Percentiles rank a stretch among this genome's conserved stretches.
Conservation (phyloP, 2,113 vertebrate species). For the Malurus cyaneus region DNA sequence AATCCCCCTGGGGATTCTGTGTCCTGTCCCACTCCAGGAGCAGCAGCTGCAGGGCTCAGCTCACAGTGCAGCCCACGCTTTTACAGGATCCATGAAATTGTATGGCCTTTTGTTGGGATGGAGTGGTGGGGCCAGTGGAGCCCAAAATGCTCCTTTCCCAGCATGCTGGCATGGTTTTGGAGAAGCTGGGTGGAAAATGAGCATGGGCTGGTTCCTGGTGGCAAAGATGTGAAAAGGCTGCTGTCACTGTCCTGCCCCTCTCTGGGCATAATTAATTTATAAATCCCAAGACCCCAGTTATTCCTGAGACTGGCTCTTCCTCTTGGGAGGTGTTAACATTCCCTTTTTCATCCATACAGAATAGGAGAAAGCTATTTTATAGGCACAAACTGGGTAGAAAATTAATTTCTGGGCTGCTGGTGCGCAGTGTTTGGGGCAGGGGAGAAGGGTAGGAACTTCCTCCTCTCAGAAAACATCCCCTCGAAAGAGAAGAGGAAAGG, state of each 20-base stretch:
- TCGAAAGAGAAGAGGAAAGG: neutral
- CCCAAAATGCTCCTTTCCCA: neutral
- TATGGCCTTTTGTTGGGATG: fast-evolving
- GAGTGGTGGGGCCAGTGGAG: neutral
- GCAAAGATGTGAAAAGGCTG: neutral
- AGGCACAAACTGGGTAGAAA: neutral
- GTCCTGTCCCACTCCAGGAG: fast-evolving
- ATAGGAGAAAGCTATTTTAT: neutral
- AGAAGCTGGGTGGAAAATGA: neutral
- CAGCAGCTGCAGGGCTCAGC: fast-evolving
- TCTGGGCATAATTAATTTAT: neutral
- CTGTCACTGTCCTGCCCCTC: neutral
- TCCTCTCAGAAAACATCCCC: neutral
- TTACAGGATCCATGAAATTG: neutral
- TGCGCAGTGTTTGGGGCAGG: neutral
- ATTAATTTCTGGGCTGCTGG: neutral
- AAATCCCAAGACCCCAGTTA: neutral
- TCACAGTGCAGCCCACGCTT: neutral
- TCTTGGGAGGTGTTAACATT: neutral
- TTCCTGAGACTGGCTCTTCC: neutral
- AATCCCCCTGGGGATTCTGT: neutral
- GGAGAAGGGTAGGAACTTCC: neutral
- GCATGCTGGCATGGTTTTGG: neutral
- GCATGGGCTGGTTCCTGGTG: fast-evolving
- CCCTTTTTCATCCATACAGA: neutral